Percentiles rank a stretch among this genome's conserved stretches.
These are phyloP conservation scores for Corythoichthys intestinalis DNA, from an alignment of 2,113 vertebrate species.

Conservation along the genomic window DNA sequence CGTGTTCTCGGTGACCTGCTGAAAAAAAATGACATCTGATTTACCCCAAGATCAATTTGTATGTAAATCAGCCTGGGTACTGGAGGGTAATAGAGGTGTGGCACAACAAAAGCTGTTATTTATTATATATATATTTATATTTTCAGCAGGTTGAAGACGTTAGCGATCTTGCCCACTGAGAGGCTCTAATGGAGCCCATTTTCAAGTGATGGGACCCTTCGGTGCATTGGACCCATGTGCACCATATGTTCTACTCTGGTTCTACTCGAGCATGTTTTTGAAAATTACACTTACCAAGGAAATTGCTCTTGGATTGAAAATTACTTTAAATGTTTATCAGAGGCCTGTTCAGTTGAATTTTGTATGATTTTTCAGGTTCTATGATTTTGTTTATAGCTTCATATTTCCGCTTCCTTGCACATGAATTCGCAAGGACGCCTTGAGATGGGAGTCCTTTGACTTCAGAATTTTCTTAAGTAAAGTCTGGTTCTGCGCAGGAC, in stretches of 20 bases:
- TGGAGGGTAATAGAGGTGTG: conserved; percentile 63
- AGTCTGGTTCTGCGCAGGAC: too few species aligned
- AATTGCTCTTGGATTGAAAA: neutral
- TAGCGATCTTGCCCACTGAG: conserved; percentile 54
- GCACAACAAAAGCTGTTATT: conserved; percentile 67
- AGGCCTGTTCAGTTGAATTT: neutral
- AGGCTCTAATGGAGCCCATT: conserved; percentile 73
- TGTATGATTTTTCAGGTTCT: neutral
- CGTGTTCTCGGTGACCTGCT: conserved; percentile 71
- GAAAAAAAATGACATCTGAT: conserved; percentile 80
- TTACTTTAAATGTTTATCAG: conserved; percentile 1
- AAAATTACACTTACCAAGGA: conserved; percentile 3
- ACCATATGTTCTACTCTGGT: conserved; percentile 26
- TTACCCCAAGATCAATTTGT: conserved; percentile 82
- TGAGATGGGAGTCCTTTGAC: neutral
- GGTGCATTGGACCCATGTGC: conserved; percentile 24
- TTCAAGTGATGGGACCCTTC: conserved; percentile 68
- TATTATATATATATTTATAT: too few species aligned
- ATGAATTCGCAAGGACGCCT: neutral
- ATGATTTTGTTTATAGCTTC: neutral
- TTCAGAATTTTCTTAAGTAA: neutral
- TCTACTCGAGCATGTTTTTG: conserved; percentile 19
- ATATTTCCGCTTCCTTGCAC: neutral
- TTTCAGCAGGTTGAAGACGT: conserved; percentile 39
- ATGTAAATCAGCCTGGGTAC: conserved; percentile 76